These are phyloP conservation scores for Scaptomyza polygonia DNA, from an alignment of 2,888 invertebrate species.

Conservation along the genomic window DNA sequence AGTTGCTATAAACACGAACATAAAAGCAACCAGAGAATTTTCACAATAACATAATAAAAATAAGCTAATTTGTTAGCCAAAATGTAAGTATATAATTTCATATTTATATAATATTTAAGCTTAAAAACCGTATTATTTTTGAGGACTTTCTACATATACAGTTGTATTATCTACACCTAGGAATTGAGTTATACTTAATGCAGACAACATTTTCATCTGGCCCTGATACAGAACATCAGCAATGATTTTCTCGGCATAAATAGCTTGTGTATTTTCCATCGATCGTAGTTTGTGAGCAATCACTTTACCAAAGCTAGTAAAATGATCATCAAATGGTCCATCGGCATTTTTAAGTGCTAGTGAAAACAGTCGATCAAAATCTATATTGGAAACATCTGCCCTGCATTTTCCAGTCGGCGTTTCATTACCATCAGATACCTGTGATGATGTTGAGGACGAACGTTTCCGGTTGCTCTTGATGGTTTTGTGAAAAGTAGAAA, in stretches of 20 bases:
- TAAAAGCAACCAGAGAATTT: neutral
- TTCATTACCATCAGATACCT: slow-evolving; percentile 73
- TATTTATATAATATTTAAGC: slow-evolving; percentile 36
- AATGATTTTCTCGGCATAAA: slow-evolving; percentile 83
- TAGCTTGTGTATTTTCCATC: slow-evolving; percentile 82
- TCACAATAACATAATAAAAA: neutral
- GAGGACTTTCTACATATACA: slow-evolving; percentile 68
- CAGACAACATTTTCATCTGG: slow-evolving; percentile 82
- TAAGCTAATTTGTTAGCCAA: slow-evolving; percentile 20
- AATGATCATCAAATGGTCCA: slow-evolving; percentile 80
- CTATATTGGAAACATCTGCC: slow-evolving; percentile 79
- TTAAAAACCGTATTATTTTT: slow-evolving; percentile 57
- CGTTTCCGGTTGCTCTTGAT: slow-evolving; percentile 66
- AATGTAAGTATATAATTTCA: slow-evolving; percentile 44
- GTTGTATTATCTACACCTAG: slow-evolving; percentile 66
- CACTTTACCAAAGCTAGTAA: slow-evolving; percentile 82
- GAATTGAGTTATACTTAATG: slow-evolving; percentile 74
- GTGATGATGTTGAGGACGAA: slow-evolving; percentile 76
- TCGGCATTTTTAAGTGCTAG: slow-evolving; percentile 81
- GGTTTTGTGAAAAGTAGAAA: slow-evolving; percentile 26
- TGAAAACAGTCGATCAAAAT: slow-evolving; percentile 81
- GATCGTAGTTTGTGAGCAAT: slow-evolving; percentile 83
- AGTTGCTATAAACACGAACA: neutral
- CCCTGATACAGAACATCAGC: slow-evolving; percentile 83
- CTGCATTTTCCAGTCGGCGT: slow-evolving; percentile 72